Percentiles rank a stretch among this genome's conserved stretches.
These are phyloP conservation scores for Phocides pigmalion DNA, from an alignment of 1,140 invertebrate species.

Conservation along the genomic window DNA sequence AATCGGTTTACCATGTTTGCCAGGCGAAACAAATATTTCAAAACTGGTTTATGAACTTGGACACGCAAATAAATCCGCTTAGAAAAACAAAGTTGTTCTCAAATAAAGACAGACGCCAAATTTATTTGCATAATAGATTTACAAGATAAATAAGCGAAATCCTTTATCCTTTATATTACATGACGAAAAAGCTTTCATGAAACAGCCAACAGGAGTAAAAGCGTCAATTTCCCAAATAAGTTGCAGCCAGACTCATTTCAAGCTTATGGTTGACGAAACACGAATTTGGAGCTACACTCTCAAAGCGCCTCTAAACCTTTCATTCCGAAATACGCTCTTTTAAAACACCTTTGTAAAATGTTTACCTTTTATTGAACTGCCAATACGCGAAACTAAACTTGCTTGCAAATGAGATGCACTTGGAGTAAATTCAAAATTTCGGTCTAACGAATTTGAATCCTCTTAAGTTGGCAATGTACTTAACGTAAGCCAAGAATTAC, in stretches of 20 bases:
- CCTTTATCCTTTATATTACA: constrained; percentile 4
- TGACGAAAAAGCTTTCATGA: constrained; percentile 18
- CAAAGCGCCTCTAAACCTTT: constrained; percentile 26
- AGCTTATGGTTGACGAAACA: constrained; percentile 32
- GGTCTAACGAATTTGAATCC: neutral
- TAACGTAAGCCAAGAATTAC: too few relatives aligned
- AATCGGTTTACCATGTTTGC: too few relatives aligned
- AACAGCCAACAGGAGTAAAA: constrained; percentile 23
- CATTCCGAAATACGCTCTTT: constrained; percentile 31
- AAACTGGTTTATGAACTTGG: too few relatives aligned
- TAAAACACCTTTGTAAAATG: constrained; percentile 33
- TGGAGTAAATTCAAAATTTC: constrained; percentile 4
- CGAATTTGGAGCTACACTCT: constrained; percentile 31
- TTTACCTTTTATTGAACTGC: constrained; percentile 25
- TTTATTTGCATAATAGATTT: too few relatives aligned
- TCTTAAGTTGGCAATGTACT: too few relatives aligned
- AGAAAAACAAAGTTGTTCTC: too few relatives aligned
- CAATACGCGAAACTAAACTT: constrained; percentile 21
- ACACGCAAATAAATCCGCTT: too few relatives aligned
- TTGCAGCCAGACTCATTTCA: constrained; percentile 30
- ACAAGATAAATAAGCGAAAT: constrained; percentile 18
- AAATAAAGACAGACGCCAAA: too few relatives aligned
- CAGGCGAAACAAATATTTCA: too few relatives aligned
- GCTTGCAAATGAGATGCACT: constrained; percentile 17
- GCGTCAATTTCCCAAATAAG: constrained; percentile 30